These are phyloP conservation scores for Drosophila carrolli DNA, from an alignment of 1,140 invertebrate genomes.

Conservation along the genomic window DNA sequence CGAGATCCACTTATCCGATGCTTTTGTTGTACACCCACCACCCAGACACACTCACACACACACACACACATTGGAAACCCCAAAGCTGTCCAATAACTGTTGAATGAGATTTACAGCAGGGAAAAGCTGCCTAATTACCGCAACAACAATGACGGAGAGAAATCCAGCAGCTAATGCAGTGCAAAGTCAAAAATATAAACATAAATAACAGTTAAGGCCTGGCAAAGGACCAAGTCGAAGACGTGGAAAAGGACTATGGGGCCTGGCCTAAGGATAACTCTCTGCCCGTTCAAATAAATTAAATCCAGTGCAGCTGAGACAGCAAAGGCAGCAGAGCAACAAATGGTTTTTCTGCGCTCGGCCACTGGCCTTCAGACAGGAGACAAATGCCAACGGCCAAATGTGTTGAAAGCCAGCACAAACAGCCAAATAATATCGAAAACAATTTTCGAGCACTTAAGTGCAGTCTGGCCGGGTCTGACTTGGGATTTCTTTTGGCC, in stretches of 20 bases:
- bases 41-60: constrained; percentile 21
- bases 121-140: constrained; percentile 74
- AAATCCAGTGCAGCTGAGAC: constrained; percentile 76
- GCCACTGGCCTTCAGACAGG: constrained; percentile 65
- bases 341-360: constrained; percentile 70
- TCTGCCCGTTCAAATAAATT: constrained; percentile 70
- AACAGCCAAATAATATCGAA: constrained; percentile 76
- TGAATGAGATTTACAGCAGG: constrained; percentile 55
- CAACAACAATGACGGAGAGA: constrained; percentile 54
- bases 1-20: constrained; percentile 32
- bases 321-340: constrained; percentile 50
- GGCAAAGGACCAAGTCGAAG: constrained; percentile 3
- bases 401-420: constrained; percentile 75
- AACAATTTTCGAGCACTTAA: constrained; percentile 84
- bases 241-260: background rate
- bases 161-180: constrained; percentile 66
- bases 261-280: constrained; percentile 34
- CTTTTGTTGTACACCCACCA: constrained; percentile 31
- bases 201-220: constrained; percentile 76
- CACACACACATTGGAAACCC: background rate
- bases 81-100: constrained; percentile 56
- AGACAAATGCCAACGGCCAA: constrained; percentile 80
- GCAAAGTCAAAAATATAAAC: constrained; percentile 78
- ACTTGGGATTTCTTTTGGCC: constrained; percentile 54
- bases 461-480: constrained; percentile 72